A percentile compares a stretch with the other conserved stretches of the same genome.
Evolutionary conservation across 2,113 vertebrate genomes (phyloP).

Genomic region (Pseudonaja textilis): DNA sequence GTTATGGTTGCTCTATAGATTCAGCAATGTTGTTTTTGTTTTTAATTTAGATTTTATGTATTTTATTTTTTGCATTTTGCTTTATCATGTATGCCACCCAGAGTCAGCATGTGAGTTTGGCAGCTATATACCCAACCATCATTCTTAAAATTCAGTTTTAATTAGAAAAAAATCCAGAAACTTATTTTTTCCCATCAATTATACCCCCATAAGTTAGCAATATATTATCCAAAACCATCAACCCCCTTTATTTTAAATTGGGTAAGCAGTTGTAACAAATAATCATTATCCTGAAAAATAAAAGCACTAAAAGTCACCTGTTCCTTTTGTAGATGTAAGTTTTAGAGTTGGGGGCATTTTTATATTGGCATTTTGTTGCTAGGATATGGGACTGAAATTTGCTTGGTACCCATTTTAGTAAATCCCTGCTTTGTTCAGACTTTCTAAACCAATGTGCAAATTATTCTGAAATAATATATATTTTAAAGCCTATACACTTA

Average conservation of each 20-base stretch:
- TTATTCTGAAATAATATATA: not conserved
- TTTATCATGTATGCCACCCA: not conserved
- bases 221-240: not conserved
- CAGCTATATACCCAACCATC: not conserved
- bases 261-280: not conserved
- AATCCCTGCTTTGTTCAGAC: not conserved
- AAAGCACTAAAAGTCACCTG: not conserved
- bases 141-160: not conserved
- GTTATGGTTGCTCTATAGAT: not conserved
- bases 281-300: not conserved
- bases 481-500: not conserved
- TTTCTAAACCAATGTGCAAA: not conserved
- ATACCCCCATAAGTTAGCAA: not conserved
- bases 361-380: not conserved
- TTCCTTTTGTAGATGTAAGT: not conserved
- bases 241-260: not conserved
- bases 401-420: not conserved
- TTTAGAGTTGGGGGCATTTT: not conserved
- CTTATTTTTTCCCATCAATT: not conserved
- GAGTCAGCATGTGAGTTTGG: not conserved
- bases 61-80: not conserved
- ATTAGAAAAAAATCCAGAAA: not conserved
- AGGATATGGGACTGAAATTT: not conserved
- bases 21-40: not conserved
- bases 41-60: not conserved